Evolutionary conservation across 2,888 invertebrate genomes (phyloP), one percentile per base, ranked within the genome.

Genomic region (Myathropa florea): DNA sequence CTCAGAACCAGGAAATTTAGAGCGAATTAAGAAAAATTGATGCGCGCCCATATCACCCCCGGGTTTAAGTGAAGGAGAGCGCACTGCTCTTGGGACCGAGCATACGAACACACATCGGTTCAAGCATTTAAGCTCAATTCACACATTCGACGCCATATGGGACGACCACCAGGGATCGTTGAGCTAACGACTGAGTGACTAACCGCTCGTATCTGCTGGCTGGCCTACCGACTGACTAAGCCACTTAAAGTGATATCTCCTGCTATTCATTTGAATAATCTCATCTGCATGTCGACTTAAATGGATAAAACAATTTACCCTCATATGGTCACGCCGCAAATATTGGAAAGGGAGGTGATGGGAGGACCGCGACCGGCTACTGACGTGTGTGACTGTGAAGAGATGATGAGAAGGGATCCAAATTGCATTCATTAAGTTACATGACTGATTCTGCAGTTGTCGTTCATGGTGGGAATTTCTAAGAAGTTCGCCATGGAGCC

Each of bases 101-200:
- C 23, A 33, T n/a, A 60, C 60, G 26, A 60, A 28, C 26, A 71
- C 39, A 24, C 28, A 60, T 30, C 36, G n/a, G 33, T 65, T 75
- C 75, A 75, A 57, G 65, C 65, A 65, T 59, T 59, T 64, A 24
- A 76, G 61, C 61, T 76, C 46, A 67, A 61, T 76, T 67, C 64
- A 46, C 53, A 53, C 14, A 53, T 64, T 2, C 39, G 39, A 53
- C 75, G 59, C 76, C 67, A n/a, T 59, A 28, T 46, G 46, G 18
- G 46, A 18, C 46, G 18, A 39, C n/a, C 39, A 39, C 39, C n/a
- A n/a, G 39, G n/a, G 60, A 60, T 63, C 60, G 63, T 64, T 83
- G 67, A 72, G 60, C 33, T 60, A 71, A 82, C 67, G 82, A 83
- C 77, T 64, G 68, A 65, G 71, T 82, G 65, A 76, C 70, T 76